phyloP scores from a whole-genome alignment of 2,113 vertebrate species.

The Neogale vison region DNA sequence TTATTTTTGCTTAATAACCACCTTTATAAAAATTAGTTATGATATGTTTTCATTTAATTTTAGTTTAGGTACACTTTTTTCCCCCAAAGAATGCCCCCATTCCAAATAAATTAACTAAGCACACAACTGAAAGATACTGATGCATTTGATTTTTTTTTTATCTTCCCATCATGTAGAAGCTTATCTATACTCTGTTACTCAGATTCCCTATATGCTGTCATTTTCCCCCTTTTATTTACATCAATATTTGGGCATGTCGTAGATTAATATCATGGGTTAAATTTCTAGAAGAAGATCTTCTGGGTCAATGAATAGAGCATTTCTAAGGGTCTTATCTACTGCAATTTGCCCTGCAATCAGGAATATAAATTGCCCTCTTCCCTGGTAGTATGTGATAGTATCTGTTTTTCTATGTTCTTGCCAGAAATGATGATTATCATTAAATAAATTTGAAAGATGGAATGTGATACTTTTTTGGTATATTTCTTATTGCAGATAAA shows the following conservation, averaged over 20 bases:
- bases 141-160: background rate
- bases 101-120: background rate
- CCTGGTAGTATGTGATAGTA: background rate
- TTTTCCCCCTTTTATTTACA: background rate
- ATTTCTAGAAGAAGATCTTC: slow-evolving; percentile 2
- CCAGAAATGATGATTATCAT: background rate
- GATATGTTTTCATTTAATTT: background rate
- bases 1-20: background rate
- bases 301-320: background rate
- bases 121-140: background rate
- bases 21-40: background rate
- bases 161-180: background rate
- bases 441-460: background rate
- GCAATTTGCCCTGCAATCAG: background rate
- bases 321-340: background rate
- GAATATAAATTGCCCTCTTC: background rate
- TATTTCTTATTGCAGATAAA: background rate
- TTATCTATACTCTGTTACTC: background rate
- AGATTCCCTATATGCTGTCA: background rate
- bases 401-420: background rate
- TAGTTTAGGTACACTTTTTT: background rate
- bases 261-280: background rate
- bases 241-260: background rate
- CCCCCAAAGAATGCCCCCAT: background rate
- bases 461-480: background rate